These are phyloP conservation scores for Orchesella cincta DNA, from an alignment of 1,140 invertebrate genomes.

Conservation along the genomic window DNA sequence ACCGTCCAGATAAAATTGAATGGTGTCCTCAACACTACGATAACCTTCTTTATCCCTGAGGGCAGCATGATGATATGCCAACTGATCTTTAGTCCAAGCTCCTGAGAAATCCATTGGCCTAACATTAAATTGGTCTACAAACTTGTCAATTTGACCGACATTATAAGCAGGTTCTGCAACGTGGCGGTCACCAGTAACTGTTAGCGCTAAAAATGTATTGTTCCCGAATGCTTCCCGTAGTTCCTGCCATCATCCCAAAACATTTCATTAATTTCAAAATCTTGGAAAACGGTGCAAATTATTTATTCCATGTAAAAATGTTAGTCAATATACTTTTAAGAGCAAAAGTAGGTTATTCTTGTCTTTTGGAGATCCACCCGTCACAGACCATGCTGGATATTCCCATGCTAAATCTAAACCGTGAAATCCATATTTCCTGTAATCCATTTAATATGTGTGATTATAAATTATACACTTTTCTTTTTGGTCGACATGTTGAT, in stretches of 20 bases:
- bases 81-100: not conserved
- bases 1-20: not conserved
- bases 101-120: conserved; percentile 6
- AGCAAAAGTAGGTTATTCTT: not conserved
- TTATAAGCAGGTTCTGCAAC: not conserved
- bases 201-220: not conserved
- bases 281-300: too few relatives aligned
- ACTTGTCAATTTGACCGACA: not conserved
- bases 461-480: too few relatives aligned
- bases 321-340: too few relatives aligned
- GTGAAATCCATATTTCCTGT: conserved; percentile 54
- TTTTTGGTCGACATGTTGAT: not conserved
- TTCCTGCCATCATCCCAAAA: too few relatives aligned
- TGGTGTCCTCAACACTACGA: not conserved
- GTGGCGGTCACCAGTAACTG: not conserved
- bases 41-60: not conserved
- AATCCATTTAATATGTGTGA: not conserved
- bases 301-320: too few relatives aligned
- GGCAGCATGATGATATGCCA: not conserved
- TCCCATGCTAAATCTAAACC: conserved; percentile 60
- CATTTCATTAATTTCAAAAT: too few relatives aligned
- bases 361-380: not conserved
- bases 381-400: conserved; percentile 53
- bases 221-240: not conserved
- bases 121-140: conserved; percentile 2